Percentiles rank a stretch among this genome's conserved stretches.
phyloP scores from a whole-genome alignment of 2,113 vertebrate species.

The Himantopus leucocephalus region DNA sequence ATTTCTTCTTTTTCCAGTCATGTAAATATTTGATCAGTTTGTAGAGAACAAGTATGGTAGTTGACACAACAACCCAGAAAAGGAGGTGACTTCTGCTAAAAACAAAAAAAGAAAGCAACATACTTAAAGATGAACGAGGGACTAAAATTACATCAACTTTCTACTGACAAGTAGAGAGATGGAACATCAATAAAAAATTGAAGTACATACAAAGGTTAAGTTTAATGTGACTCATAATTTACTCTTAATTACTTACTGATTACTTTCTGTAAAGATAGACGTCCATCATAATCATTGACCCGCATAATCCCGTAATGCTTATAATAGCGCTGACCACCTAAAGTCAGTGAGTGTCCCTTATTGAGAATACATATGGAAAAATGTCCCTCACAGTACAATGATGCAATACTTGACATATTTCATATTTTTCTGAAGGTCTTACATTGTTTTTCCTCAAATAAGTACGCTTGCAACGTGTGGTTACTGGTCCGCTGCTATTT shows the following conservation, averaged over 20 bases:
- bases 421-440: background rate
- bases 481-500: background rate
- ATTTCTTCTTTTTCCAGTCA: background rate
- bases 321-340: background rate
- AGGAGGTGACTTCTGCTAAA: background rate
- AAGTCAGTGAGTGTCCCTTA: background rate
- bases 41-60: background rate
- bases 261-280: background rate
- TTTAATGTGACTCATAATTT: background rate
- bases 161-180: background rate
- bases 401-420: background rate
- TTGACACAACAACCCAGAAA: background rate
- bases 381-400: background rate
- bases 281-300: background rate
- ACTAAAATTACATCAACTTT: background rate
- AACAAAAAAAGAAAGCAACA: background rate
- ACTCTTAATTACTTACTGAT: background rate
- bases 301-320: background rate
- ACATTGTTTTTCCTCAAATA: background rate
- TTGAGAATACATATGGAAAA: background rate
- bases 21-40: background rate
- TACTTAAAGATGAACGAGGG: background rate
- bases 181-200: background rate
- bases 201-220: background rate
- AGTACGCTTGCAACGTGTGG: background rate